Evolutionary conservation across 2,888 invertebrate genomes (phyloP), one percentile per base, ranked within the genome.

Genomic region (Plagodis pulveraria): DNA sequence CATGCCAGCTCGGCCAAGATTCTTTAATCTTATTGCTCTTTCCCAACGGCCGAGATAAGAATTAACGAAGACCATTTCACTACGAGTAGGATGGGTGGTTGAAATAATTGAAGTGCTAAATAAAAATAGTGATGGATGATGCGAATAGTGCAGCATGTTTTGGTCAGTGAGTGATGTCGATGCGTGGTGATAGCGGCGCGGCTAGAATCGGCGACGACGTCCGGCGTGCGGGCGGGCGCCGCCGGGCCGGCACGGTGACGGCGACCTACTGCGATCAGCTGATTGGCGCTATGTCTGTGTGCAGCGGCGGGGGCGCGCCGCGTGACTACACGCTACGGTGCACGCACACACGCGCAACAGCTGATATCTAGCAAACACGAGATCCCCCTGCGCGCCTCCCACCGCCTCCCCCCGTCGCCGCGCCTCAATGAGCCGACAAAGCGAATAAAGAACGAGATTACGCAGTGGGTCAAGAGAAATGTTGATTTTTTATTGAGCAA

Each of bases 231-330:
- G n/a, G n/a, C n/a, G n/a, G 42, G 60, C 12, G 51, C 48, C 49
- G 59, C 54, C 60, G 62, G 61, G 59, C 63, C 58, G 50, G 65
- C 63, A 67, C 59, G 67, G 69, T 73, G 54, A 33, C n/a, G 65
- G 69, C 74, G 84, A 84, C 84, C 83, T 81, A 81, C 78, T 81
- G 81, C 82, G 86, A 88, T 89, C 91, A 90, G 91, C 91, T 90
- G 90, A 89, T 87, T 85, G 87, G 86, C 77, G 76, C 63, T 57
- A 60, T 62, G 69, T 6, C 44, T 32, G 69, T 55, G 70, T 60
- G 69, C 58, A 63, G 54, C 62, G 57, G 74, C 65, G 75, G 76
- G 71, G 76, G 78, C 72, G 76, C 75, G 76, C 68, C 71, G 60
- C 61, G 68, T 67, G 53, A 65, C 38, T 56, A 69, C 71, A 60